Evolutionary conservation across 2,797 vertebrate genomes (phyloP), one percentile per base, ranked within the genome.

Genomic region (Staurois parvus): DNA sequence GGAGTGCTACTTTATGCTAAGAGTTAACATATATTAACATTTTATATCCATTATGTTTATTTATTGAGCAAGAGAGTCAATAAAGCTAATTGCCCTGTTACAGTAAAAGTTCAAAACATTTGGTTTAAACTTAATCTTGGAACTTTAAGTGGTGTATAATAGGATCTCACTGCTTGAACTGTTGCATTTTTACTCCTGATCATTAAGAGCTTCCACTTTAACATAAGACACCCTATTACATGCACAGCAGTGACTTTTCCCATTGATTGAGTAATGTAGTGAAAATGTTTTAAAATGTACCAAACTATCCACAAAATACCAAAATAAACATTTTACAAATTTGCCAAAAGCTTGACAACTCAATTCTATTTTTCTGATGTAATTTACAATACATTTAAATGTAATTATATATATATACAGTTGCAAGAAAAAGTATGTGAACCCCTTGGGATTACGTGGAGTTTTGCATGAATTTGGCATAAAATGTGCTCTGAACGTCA

Each of bases 31-130:
- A 86, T 86, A 83, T 87, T 87, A 87, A 79, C 85, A 87, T 87
- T 87, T 87, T 83, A 87, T 75, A 72, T 87, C 81, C 85, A 87
- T 87, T 87, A 87, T 87, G 85, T 83, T 83, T 87, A 87, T 87
- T 79, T 87, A 87, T 83, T 87, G 81, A 87, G 70, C 70, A 79
- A 30, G 8, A 26, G 45, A 87, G 69, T 87, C 85, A 87, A 87
- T 87, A 87, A 87, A 87, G 79, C 85, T 87, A 87, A 87, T 87
- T 87, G 80, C 81, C 85, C 69, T 79, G 80, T 75, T 87, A 87
- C 85, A 56, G 81, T 83, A 83, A 83, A 87, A 87, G 85, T 87
- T 87, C 62, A 83, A 83, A 87, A 87, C 85, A 87, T 87, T 87
- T 87, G 81, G 85, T 74, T 87, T 87, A 77, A 87, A 83, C 85